phyloP scores from a whole-genome alignment of 1,140 invertebrate species.

The Andrena cerasifolii region DNA sequence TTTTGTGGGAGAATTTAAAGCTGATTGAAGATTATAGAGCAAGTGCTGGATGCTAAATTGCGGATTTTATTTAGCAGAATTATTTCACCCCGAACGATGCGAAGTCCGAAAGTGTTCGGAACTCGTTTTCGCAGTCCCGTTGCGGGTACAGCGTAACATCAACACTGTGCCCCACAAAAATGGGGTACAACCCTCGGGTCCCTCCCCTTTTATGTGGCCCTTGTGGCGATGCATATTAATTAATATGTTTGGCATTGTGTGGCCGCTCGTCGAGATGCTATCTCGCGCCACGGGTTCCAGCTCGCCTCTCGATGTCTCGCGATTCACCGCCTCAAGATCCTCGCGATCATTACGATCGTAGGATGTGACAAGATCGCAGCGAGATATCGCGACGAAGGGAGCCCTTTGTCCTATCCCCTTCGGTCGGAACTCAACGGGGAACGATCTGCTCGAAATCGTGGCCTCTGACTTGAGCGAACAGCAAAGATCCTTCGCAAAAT shows the following conservation, averaged over 20 bases:
- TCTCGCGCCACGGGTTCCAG: constrained; percentile 56
- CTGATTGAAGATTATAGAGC: no score
- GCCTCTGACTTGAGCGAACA: not conserved
- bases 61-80: no score
- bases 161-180: not conserved
- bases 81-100: no score
- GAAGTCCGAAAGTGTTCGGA: no score
- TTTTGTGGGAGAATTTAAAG: no score
- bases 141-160: not conserved
- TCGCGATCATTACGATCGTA: constrained; percentile 48
- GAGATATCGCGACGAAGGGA: constrained; percentile 49
- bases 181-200: constrained; percentile 15
- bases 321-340: constrained; percentile 47
- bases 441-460: not conserved
- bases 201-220: constrained; percentile 25
- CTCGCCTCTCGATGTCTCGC: constrained; percentile 54
- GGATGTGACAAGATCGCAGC: constrained; percentile 62
- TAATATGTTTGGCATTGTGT: constrained; percentile 70
- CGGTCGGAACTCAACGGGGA: constrained; percentile 29
- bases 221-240: constrained; percentile 64
- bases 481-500: not conserved
- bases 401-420: constrained; percentile 52
- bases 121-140: not conserved
- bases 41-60: no score
- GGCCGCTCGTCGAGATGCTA: constrained; percentile 63